Percentiles rank a stretch among this genome's conserved stretches.
These are phyloP conservation scores for Polydrusus cervinus DNA, from an alignment of 2,888 invertebrate species.

Conservation along the genomic window DNA sequence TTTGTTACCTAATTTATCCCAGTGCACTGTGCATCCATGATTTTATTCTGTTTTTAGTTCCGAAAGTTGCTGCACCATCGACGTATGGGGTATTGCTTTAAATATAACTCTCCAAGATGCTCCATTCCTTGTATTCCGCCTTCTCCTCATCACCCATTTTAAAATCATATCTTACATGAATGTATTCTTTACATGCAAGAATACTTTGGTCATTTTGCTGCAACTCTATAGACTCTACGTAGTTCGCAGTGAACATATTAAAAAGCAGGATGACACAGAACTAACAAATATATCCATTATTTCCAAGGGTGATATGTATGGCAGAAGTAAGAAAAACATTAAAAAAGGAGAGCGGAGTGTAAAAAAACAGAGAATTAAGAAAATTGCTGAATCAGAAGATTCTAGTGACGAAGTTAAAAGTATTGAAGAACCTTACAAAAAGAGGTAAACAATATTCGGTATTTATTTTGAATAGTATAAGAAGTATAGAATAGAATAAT, in stretches of 20 bases:
- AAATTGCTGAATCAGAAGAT: conserved; percentile 53
- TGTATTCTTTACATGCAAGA: conserved; percentile 96
- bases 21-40: too few relatives aligned
- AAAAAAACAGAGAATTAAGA: conserved; percentile 19
- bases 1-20: too few relatives aligned
- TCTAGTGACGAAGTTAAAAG: conserved; percentile 59
- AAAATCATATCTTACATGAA: conserved; percentile 95
- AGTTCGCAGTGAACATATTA: conserved; percentile 81
- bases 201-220: conserved; percentile 89
- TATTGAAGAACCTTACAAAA: conserved; percentile 45
- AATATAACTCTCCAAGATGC: conserved; percentile 91
- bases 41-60: conserved; percentile 66
- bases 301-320: conserved; percentile 69
- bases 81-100: conserved; percentile 91
- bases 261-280: conserved; percentile 68
- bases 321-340: conserved; percentile 52
- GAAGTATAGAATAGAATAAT: too few relatives aligned
- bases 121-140: conserved; percentile 89
- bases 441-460: conserved; percentile 35
- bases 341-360: conserved; percentile 41
- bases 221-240: conserved; percentile 88
- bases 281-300: conserved; percentile 74
- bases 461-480: not conserved
- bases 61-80: conserved; percentile 88
- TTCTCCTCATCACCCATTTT: conserved; percentile 90